Conservation (phyloP, 2,888 invertebrate genomes). For the Nephrotoma guestfalica region DNA sequence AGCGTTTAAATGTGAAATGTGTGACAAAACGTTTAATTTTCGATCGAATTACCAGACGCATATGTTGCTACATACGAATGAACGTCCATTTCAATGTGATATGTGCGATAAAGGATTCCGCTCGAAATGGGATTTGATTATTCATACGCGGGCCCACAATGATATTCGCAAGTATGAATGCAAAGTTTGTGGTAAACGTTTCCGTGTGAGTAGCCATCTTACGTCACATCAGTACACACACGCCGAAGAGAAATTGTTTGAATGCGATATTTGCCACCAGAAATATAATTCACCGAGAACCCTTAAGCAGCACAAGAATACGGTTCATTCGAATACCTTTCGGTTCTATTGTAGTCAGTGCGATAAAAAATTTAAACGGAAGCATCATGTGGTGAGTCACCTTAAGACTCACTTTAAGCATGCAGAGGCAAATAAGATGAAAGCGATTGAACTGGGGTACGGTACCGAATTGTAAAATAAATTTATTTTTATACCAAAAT, state of each 20-base stretch:
- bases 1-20: conserved; percentile 17
- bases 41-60: conserved; percentile 19
- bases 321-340: conserved; percentile 18
- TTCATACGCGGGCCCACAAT: conserved; percentile 19
- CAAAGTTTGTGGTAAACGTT: conserved; percentile 21
- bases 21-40: conserved; percentile 19
- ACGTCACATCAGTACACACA: conserved; percentile 20
- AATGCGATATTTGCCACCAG: conserved; percentile 19
- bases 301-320: conserved; percentile 17
- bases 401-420: not conserved
- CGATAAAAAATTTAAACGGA: conserved; percentile 19
- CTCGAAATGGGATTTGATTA: conserved; percentile 18
- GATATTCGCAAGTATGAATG: conserved; percentile 20
- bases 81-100: conserved; percentile 20
- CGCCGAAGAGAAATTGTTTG: conserved; percentile 16
- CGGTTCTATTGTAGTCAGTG: conserved; percentile 19
- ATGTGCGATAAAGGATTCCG: conserved; percentile 19
- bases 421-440: not conserved
- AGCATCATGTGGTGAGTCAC: conserved; percentile 19
- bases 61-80: conserved; percentile 19
- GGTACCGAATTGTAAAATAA: not conserved
- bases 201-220: conserved; percentile 20
- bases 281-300: conserved; percentile 20
- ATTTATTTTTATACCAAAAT: not conserved
- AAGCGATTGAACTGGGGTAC: not conserved